Base-by-base conservation (phyloP, 2,113 vertebrate species). In the Leptobrachium ailaonicum region DNA sequence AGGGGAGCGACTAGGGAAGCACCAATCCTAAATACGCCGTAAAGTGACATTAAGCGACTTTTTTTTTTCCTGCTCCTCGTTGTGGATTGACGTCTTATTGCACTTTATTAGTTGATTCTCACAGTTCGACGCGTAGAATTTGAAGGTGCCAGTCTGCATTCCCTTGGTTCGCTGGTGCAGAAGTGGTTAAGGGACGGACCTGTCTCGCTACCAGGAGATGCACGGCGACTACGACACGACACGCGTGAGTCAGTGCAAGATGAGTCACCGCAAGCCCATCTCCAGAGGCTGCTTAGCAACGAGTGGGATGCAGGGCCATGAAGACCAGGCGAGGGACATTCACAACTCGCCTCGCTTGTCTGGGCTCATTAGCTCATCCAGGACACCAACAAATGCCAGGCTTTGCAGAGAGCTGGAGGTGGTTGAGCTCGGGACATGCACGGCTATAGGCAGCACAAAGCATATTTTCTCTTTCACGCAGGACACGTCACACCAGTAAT, bases 251-350 rank as follows among this genome's bases (percentile, higher is more conserved):
- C 75, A 76, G 63, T 12, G 40, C 7, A 50, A 4, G 66, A 70
- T 77, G 76, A 77, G 66, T 77, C 76, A 77, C 42, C 14, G 41
- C 53, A 44, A 13, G 53, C 66, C 64, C 76, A 7, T 12, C 73
- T 75, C 73, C 14, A 32, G 41, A 7, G 60, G 77, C 47, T 56
- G 70, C 77, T 60, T 79, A 73, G 77, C 77, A 79, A 79, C 77
- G 9, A 60, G 50, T 6, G 20, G 43, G 74, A 67, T 76, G 74
- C 74, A 32, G 66, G 14, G 66, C 66, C 11, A 68, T 7, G 75
- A 58, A 2, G 66, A 56, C 75, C n/a, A 64, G 62, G n/a, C 9
- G 20, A 4, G 62, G 32, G 2, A 9, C 5, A 4, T 5, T 5
- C 47, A 50, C 47, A 50, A 3, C 62, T 20, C 62, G 3, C 14